Evolutionary conservation across 1,140 invertebrate genomes (phyloP).

Genomic region (Drosophila carrolli): DNA sequence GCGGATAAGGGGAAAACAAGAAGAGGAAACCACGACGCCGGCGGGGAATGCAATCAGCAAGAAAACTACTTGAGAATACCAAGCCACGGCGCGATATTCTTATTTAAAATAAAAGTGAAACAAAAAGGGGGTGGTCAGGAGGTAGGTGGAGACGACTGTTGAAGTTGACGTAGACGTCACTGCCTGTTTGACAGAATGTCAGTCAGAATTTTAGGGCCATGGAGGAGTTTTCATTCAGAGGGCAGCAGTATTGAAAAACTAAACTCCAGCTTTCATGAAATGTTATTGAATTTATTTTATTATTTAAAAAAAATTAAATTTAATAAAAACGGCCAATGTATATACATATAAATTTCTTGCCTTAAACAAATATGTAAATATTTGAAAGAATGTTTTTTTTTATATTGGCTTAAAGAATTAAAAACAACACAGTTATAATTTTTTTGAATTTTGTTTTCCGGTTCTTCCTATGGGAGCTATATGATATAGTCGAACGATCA

Average conservation of each 20-base stretch:
- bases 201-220: slow-evolving; percentile 45
- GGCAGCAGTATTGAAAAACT: slow-evolving; percentile 22
- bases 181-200: slow-evolving; percentile 78
- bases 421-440: too few species aligned
- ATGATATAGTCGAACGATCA: too few species aligned
- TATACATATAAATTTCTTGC: too few species aligned
- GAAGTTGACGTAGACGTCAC: slow-evolving; percentile 65
- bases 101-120: slow-evolving; percentile 80
- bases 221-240: slow-evolving; percentile 27
- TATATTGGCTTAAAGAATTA: too few species aligned
- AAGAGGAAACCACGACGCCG: slow-evolving; percentile 41
- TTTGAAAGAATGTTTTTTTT: too few species aligned
- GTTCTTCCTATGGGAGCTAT: too few species aligned
- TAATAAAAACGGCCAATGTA: too few species aligned
- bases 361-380: too few species aligned
- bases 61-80: slow-evolving; percentile 76
- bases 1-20: neutral
- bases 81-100: slow-evolving; percentile 64
- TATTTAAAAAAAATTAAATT: too few species aligned
- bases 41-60: slow-evolving; percentile 77
- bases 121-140: slow-evolving; percentile 12
- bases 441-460: too few species aligned
- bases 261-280: too few species aligned
- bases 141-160: slow-evolving; percentile 25
- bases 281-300: too few species aligned